Conservation (phyloP, 2,888 invertebrate species). For the Strigamia crassipes region DNA sequence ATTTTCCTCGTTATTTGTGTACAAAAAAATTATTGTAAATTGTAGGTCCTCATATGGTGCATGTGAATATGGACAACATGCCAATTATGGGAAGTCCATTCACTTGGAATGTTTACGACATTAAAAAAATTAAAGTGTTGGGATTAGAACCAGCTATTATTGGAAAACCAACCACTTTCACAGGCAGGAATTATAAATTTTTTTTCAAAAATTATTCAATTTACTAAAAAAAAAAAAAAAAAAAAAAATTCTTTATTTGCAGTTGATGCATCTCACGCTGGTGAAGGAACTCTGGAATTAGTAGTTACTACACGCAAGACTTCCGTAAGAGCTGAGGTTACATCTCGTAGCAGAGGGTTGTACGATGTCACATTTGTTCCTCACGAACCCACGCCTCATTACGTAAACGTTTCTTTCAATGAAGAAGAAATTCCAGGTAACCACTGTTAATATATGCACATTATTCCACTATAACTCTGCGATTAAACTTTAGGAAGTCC, state of each 20-base stretch:
- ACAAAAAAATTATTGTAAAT: neutral
- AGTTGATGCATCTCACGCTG: conserved; percentile 93
- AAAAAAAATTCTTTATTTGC: conserved; percentile 37
- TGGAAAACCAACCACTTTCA: conserved; percentile 58
- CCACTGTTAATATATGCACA: neutral
- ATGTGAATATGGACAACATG: conserved; percentile 71
- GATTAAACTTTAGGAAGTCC: conserved; percentile 71
- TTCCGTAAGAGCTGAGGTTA: conserved; percentile 86
- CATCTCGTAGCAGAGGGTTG: conserved; percentile 84
- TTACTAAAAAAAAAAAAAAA: too few relatives aligned
- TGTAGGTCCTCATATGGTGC: conserved; percentile 78
- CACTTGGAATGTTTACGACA: conserved; percentile 92
- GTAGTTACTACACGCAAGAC: conserved; percentile 88
- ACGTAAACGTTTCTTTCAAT: conserved; percentile 91
- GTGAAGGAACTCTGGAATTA: conserved; percentile 88
- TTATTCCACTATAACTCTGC: neutral
- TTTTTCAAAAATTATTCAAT: conserved; percentile 33
- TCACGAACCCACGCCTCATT: conserved; percentile 84
- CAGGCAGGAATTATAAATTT: conserved; percentile 54
- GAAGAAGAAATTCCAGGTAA: conserved; percentile 79
- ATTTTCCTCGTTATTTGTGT: neutral
- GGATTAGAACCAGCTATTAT: conserved; percentile 58
- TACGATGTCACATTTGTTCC: conserved; percentile 93
- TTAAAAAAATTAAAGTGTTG: conserved; percentile 65
- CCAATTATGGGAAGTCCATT: conserved; percentile 90